Conservation (phyloP, 2,797 vertebrate species). For the Monodelphis domestica region DNA sequence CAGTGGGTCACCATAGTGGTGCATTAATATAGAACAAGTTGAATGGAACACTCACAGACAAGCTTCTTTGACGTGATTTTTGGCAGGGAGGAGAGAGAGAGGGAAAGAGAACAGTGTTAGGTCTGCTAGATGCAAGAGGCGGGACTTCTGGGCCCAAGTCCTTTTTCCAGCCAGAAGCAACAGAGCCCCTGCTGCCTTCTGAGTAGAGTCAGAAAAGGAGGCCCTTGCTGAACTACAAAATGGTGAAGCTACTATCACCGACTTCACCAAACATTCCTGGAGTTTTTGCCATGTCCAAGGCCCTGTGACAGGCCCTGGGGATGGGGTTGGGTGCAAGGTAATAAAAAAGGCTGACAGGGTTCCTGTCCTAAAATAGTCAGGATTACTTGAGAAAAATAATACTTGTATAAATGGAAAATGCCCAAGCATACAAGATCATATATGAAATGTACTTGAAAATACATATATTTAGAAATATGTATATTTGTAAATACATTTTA, state of each 20-base stretch:
- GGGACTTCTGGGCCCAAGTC: neutral
- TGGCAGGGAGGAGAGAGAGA: constrained; percentile 59
- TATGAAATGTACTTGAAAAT: neutral
- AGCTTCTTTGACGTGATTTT: constrained; percentile 58
- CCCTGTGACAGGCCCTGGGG: neutral
- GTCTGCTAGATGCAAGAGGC: neutral
- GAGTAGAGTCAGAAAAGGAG: neutral
- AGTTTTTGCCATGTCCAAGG: neutral
- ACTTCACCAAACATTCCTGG: neutral
- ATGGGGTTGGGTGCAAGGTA: neutral
- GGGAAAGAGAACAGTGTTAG: constrained; percentile 9
- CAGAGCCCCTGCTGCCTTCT: neutral
- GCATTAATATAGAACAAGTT: constrained; percentile 67
- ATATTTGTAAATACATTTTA: no score
- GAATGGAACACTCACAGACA: constrained; percentile 68
- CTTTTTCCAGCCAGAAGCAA: neutral
- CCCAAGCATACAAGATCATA: neutral
- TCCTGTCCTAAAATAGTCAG: neutral
- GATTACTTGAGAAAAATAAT: neutral
- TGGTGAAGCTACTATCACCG: neutral
- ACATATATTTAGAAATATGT: neutral
- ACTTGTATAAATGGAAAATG: neutral
- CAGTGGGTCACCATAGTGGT: constrained; percentile 76
- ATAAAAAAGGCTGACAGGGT: neutral
- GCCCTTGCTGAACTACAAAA: no score